Evolutionary conservation across 35 echinoderm and acorn worm species (phyloP), one percentile per base, ranked within the genome.

Genomic region (Amphiura filiformis): DNA sequence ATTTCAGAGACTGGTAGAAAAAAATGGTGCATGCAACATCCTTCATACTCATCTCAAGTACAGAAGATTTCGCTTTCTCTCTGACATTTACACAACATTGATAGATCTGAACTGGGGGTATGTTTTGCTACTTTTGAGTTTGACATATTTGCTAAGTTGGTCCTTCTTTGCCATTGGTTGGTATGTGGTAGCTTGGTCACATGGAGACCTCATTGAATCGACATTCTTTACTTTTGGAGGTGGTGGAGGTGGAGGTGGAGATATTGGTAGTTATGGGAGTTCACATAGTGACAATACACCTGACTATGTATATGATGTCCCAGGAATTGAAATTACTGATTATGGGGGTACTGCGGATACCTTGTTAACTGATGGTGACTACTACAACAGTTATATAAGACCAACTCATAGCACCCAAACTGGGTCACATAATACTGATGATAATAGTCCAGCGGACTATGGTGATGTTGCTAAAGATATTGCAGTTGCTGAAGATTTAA

Each of bases 81-180:
- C 90, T 11, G 96, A 99, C 44, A 77, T 93, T 44, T 99, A 95
- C 75, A 99, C 96, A 12, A 99, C 96, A 0, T 78, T 99, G 38
- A 90, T 99, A 35, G 96, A 99, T 77, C 87, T 99, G 41, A 83
- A 84, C 20, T 99, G 96, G 96, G 78, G 96, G 17, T 99, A 90
- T 37, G 87, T 92, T 47, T 76, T 99, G 22, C 52, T 79, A 26
- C 70, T 94, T 14, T 99, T 99, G 30, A 99, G 93, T 20, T 47
- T 99, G 38, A 82, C 89, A 0, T 99, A 99, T 56, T 93, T 90
- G 33, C 18, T 95, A 20, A 88, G 96, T 35, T 99, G 96, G 96
- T 92, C 95, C 35, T 0, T 94, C 28, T 99, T 99, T 88, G 93
- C 93, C 40, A 65, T 94, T 26, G 42, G 94, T 0, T 99, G 96